These are phyloP conservation scores for Agelastica alni DNA, from an alignment of 2,888 invertebrate species.

Conservation along the genomic window DNA sequence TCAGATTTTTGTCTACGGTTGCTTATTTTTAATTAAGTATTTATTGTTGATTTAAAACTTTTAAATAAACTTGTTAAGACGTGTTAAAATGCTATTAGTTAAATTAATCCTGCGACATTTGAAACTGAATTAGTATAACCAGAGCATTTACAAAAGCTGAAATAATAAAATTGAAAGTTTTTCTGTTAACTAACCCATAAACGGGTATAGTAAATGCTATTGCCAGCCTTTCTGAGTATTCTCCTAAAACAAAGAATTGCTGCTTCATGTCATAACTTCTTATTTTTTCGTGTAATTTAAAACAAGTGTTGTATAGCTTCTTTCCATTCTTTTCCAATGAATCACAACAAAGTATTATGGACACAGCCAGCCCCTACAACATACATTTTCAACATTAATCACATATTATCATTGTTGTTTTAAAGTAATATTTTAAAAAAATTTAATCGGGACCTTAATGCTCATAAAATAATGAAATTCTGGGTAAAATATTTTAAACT, in stretches of 20 bases:
- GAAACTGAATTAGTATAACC: neutral
- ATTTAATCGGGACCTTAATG: too few species aligned
- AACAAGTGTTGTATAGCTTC: neutral
- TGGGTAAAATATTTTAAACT: too few species aligned
- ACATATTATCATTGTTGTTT: too few species aligned
- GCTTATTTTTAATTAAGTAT: too few species aligned
- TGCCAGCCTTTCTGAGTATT: neutral
- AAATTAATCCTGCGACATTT: neutral
- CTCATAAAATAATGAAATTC: too few species aligned
- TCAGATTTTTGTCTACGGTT: too few species aligned
- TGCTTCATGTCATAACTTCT: constrained; percentile 1
- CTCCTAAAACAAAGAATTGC: neutral
- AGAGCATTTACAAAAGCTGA: neutral
- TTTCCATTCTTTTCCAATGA: neutral
- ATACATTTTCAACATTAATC: too few species aligned
- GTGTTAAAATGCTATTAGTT: neutral
- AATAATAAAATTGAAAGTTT: neutral
- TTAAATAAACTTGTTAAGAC: too few species aligned
- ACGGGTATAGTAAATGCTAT: neutral
- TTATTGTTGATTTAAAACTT: too few species aligned
- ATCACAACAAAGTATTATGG: neutral
- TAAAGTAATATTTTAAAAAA: too few species aligned
- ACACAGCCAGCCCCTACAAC: neutral
- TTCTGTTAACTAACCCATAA: neutral
- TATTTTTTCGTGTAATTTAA: neutral